Conservation (phyloP, 2,888 invertebrate species). For the Coelopa pilipes region DNA sequence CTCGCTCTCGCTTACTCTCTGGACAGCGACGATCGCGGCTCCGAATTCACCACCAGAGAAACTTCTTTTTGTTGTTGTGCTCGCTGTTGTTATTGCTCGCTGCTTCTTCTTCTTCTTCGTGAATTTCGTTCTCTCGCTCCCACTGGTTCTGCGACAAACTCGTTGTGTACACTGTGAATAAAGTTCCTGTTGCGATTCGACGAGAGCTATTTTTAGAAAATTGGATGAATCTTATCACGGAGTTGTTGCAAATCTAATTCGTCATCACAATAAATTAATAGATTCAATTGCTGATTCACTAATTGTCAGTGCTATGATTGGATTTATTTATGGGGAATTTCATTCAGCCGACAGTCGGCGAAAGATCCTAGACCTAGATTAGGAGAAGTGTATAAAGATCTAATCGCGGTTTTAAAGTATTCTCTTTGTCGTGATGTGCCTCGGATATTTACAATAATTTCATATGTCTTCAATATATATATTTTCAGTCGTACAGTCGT, state of each 20-base stretch:
- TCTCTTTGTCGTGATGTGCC: too few species aligned
- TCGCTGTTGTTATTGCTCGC: constrained; percentile 44
- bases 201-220: constrained; percentile 3
- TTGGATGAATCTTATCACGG: neutral
- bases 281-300: neutral
- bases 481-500: too few species aligned
- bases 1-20: neutral
- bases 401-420: too few species aligned
- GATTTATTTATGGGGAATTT: too few species aligned
- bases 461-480: too few species aligned
- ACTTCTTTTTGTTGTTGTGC: constrained; percentile 46
- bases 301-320: neutral
- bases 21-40: constrained; percentile 1
- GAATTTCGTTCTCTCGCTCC: constrained; percentile 31
- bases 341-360: too few species aligned
- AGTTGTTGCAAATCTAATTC: constrained; percentile 4
- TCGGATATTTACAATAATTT: too few species aligned
- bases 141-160: constrained; percentile 33
- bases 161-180: constrained; percentile 51
- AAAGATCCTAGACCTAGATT: too few species aligned
- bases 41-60: constrained; percentile 25
- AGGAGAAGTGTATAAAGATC: too few species aligned
- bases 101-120: constrained; percentile 32
- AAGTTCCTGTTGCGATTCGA: constrained; percentile 37
- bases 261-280: constrained; percentile 3